Base-by-base conservation (phyloP, 2,888 invertebrate species). In the Macrophya annulata region DNA sequence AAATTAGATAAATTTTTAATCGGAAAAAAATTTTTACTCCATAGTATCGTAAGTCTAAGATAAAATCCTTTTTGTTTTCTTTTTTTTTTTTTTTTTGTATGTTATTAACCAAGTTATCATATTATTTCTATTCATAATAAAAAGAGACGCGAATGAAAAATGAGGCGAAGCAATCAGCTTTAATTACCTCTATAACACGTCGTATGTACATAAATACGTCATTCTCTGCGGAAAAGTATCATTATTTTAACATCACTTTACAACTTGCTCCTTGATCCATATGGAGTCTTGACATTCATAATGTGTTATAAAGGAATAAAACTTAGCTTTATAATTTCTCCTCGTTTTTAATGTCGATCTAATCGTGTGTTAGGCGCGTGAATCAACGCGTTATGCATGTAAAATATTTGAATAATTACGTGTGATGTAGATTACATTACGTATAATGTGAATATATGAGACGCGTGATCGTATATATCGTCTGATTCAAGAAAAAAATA, bases 351-450 rank as follows among this genome's bases (percentile, higher is more conserved):
- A 48, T 31, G 25, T n/a, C 15, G 25, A 77, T 77, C 17, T 9
- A 37, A 55, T 77, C 77, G 37, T 55, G 37, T 55, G 55, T 15
- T 55, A 31, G 12, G 9, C 77, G 51, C 55, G 55, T 77, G 77
- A 77, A 77, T 77, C 1, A 37, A 55, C 31, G 21, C 31, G 9
- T 55, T 51, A 77, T 9, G 55, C 55, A 51, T 77, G 74, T 37
- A 37, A 31, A 17, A 68, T 25, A 25, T 37, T 68, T 45, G n/a
- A 43, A 72, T 72, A 21, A 25, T 43, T 21, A 12, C 25, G 17
- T 8, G 51, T 31, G 55, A 77, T 77, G 51, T 77, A 17, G 21
- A 21, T 48, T 6, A 76, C 25, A n/a, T n/a, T 25, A 9, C 17
- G 37, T 40, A n/a, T n/a, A n/a, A 40, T 6, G 17, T n/a, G 10